Percentiles rank a stretch among this genome's conserved stretches.
Evolutionary conservation across 2,113 vertebrate genomes (phyloP).

Genomic region (Pteruthius melanotis): DNA sequence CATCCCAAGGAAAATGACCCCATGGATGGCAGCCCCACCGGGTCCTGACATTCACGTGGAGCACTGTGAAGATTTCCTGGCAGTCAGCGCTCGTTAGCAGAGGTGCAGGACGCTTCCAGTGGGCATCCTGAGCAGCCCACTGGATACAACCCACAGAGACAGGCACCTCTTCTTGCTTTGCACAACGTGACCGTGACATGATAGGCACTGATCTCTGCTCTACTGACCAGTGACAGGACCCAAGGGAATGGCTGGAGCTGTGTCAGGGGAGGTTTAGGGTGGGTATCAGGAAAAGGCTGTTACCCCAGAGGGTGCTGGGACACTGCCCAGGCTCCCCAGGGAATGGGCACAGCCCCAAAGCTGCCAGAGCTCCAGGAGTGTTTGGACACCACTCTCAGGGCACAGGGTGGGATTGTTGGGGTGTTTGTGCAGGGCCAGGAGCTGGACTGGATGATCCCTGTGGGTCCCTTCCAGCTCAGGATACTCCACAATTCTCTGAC

Average conservation of each 20-base stretch:
- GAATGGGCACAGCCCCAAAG: fast-evolving
- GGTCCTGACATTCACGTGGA: neutral
- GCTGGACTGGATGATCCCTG: neutral
- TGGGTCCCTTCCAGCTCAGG: neutral
- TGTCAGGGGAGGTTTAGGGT: fast-evolving
- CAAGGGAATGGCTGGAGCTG: neutral
- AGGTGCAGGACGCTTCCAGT: neutral
- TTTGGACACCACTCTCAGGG: neutral
- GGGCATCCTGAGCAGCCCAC: neutral
- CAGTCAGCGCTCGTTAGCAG: fast-evolving
- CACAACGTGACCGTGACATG: fast-evolving
- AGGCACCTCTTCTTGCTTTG: neutral
- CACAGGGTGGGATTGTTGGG: neutral
- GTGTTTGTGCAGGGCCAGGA: neutral
- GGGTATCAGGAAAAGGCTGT: neutral
- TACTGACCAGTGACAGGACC: neutral
- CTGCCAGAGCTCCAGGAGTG: neutral
- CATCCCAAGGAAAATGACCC: neutral
- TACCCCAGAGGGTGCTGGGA: neutral
- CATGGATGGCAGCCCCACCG: fast-evolving
- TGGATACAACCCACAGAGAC: fast-evolving
- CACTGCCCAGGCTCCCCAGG: neutral
- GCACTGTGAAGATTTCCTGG: fast-evolving
- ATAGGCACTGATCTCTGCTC: neutral
- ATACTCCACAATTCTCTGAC: neutral